These are phyloP conservation scores for Orthonychiurus folsomi DNA, from an alignment of 2,888 invertebrate species.

Conservation along the genomic window DNA sequence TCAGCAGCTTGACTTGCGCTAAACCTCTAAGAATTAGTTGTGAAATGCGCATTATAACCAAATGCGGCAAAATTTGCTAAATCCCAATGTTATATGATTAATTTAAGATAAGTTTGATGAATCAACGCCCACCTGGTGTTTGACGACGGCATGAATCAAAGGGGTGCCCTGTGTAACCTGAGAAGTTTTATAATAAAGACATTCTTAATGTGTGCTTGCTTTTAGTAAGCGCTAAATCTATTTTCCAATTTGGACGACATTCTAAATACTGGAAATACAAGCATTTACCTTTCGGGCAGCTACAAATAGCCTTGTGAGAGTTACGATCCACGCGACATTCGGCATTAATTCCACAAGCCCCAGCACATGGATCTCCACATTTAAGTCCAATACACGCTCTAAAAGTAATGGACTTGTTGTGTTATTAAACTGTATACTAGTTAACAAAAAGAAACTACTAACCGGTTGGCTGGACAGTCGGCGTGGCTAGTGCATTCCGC, in stretches of 20 bases:
- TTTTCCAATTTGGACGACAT: no score
- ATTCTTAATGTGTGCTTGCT: no score
- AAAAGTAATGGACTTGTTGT: slow-evolving; percentile 36
- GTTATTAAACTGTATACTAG: slow-evolving; percentile 2
- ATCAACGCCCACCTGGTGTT: slow-evolving; percentile 39
- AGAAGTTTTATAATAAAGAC: no score
- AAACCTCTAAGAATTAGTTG: no score
- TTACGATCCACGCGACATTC: slow-evolving; percentile 60
- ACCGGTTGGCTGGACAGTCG: slow-evolving; percentile 59
- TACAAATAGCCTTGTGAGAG: slow-evolving; percentile 72
- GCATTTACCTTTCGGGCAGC: slow-evolving; percentile 55
- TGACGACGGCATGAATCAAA: slow-evolving; percentile 72
- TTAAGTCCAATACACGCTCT: slow-evolving; percentile 72
- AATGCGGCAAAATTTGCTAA: no score
- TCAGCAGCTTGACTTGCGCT: no score
- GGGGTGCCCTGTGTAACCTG: slow-evolving; percentile 78
- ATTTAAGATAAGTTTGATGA: no score
- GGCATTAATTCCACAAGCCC: slow-evolving; percentile 48
- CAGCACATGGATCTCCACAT: slow-evolving; percentile 69
- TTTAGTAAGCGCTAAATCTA: not conserved
- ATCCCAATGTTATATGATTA: no score
- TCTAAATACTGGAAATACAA: no score
- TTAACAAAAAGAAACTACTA: slow-evolving; percentile 7
- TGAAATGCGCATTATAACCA: no score
- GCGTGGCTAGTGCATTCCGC: slow-evolving; percentile 70